Evolutionary conservation across 1,140 invertebrate species (phyloP), one percentile per base, ranked within the genome.

Genomic region (Bombyx mandarina): DNA sequence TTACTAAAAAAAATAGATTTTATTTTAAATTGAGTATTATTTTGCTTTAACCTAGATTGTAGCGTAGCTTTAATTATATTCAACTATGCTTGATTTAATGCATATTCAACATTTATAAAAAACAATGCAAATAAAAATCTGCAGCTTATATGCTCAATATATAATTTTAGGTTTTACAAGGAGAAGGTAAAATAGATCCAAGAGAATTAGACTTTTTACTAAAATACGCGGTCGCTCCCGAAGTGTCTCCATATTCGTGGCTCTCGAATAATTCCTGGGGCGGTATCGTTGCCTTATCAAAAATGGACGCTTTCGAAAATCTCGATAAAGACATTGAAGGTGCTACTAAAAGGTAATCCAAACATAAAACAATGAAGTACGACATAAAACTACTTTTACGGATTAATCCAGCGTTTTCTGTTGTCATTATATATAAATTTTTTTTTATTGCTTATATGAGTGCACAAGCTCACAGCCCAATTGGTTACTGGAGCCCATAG

Each of bases 281-380:
- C 52, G 97, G 95, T 1, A 94, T 99, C 45, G 93, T 94, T 61
- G 91, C 92, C 10, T 86, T 99, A 43, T 90, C 93, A 22, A 90
- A 89, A 59, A 91, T 95, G 83, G 91, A 94, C 44, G 94, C 96
- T 5, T 98, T 98, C 80, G 91, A 91, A 60, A 94, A 94, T 77
- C 86, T 99, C 2, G 97, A 98, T 77, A 93, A 95, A 62, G 97
- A 99, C 77, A 95, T 99, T 63, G 96, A 98, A 86, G 94, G 95
- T 0, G 96, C 96, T 1, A 91, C 93, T 0, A 98, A 98, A 80
- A 78, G 87, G 87, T 87, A 51, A 51, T 1, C 26, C 4, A 35
- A 3, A 22, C 6, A 47, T 2, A 47, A 47, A 10, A 3, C 1
- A 9, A 12, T 7, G 2, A 12, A 47, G 45, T 10, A 45, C 45